Percentiles rank a stretch among this genome's conserved stretches.
Evolutionary conservation across 2,888 invertebrate species (phyloP).

Genomic region (Parthenolecanium corni): DNA sequence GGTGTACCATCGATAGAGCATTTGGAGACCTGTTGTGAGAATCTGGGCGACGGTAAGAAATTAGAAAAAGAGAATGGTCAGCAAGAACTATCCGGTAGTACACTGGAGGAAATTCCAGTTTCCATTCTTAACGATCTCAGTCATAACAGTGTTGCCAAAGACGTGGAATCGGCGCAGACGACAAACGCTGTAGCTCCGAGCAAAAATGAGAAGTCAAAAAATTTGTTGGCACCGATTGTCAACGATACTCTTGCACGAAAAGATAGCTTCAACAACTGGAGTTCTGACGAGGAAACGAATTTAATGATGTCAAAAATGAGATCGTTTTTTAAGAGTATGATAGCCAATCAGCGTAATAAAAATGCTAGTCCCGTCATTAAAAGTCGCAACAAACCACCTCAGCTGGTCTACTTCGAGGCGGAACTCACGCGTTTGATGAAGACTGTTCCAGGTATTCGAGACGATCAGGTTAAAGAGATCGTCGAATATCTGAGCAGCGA

Average conservation of each 20-base stretch:
- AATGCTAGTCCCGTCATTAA: conserved; percentile 39
- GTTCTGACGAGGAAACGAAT: conserved; percentile 86
- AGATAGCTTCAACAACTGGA: conserved; percentile 89
- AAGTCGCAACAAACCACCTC: conserved; percentile 58
- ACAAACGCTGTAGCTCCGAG: neutral
- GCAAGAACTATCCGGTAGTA: conserved; percentile 36
- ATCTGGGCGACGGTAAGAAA: conserved; percentile 29
- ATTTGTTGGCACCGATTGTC: conserved; percentile 12
- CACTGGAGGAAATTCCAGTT: conserved; percentile 71
- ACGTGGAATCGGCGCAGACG: neutral
- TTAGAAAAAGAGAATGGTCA: conserved; percentile 42
- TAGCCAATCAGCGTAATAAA: conserved; percentile 46
- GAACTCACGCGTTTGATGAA: conserved; percentile 83
- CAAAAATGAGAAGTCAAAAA: conserved; percentile 13
- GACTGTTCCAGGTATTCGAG: conserved; percentile 80
- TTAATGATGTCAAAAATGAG: conserved; percentile 91
- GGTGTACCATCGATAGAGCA: conserved; percentile 34
- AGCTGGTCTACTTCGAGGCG: conserved; percentile 77
- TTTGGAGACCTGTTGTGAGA: conserved; percentile 30
- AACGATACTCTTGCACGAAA: conserved; percentile 54
- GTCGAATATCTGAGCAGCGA: conserved; percentile 86
- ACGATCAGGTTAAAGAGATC: conserved; percentile 80
- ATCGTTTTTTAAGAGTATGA: conserved; percentile 81
- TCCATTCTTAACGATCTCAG: conserved; percentile 64
- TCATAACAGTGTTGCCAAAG: conserved; percentile 8